Evolutionary conservation across 2,888 invertebrate genomes (phyloP), one percentile per base, ranked within the genome.

Genomic region (Drosophila anomalata): DNA sequence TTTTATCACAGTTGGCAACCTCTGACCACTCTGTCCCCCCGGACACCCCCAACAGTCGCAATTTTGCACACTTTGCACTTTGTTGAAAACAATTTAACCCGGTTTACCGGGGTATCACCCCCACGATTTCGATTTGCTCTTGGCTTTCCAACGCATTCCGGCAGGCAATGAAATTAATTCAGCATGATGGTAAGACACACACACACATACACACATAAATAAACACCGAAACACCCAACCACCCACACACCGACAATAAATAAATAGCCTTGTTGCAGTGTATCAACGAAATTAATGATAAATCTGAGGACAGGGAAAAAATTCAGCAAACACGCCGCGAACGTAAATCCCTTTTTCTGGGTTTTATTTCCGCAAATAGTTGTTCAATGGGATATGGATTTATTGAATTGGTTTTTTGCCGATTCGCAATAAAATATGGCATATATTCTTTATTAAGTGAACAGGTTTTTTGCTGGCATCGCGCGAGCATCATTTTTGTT

Each of bases 1-100:
- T 33, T n/a, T 3, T n/a, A 33, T 9, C 47, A n/a, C 26, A 48
- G n/a, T n/a, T 24, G 22, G 11, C 26, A 29, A 29, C 48, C 26
- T 17, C 29, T 7, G 48, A 26, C 36, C 29, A 29, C 29, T 29
- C 29, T 9, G 29, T 29, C 36, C 36, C n/a, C 36, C n/a, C 33
- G 12, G 12, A 12, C n/a, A 2, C n/a, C 6, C n/a, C n/a, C n/a
- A 36, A 36, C 36, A 17, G n/a, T 48, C 31, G 24, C 22, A 8
- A 60, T 24, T 17, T 33, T 48, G 51, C 53, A 46, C 54, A 44
- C 44, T 36, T 53, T 36, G 67, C 63, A 53, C 67, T 63, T 58
- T 58, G 39, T 39, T 41, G 17, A 20, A 41, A 58, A 39, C 56
- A 58, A 57, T 58, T 58, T 41, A 56, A 58, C 4, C 39, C 39